Percentiles rank a stretch among this genome's conserved stretches.
Conservation (phyloP, 2,888 invertebrate species). For the Drosophila maculinotata region DNA sequence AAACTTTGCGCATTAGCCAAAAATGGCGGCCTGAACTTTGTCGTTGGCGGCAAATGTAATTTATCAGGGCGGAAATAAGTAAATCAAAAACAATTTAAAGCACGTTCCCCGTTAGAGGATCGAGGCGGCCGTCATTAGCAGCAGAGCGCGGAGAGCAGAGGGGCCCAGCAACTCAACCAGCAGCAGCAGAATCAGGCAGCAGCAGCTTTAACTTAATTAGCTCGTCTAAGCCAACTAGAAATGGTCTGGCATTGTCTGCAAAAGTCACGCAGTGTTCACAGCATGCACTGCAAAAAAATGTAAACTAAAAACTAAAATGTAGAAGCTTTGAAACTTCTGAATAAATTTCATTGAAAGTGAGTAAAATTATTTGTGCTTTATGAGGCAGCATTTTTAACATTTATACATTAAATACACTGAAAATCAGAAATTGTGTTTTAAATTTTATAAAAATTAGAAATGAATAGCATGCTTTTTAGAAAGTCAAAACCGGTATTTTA, state of each 20-base stretch:
- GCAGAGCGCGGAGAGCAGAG: conserved; percentile 22
- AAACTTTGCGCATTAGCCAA: conserved; percentile 75
- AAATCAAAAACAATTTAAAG: conserved; percentile 81
- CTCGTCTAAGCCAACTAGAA: conserved; percentile 64
- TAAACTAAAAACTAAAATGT: not conserved
- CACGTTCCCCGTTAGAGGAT: conserved; percentile 33
- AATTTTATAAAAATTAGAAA: too few species aligned
- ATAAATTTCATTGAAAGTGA: too few species aligned
- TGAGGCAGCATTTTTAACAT: too few species aligned
- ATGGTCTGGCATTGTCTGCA: conserved; percentile 66
- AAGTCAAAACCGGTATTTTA: too few species aligned
- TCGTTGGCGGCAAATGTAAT: conserved; percentile 75
- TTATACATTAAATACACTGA: too few species aligned
- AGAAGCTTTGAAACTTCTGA: too few species aligned
- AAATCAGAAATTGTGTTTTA: too few species aligned
- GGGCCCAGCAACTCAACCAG: conserved; percentile 15
- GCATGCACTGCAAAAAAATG: not conserved
- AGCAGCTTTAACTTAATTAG: conserved; percentile 74
- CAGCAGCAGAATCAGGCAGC: conserved; percentile 18
- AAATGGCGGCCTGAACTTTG: conserved; percentile 70
- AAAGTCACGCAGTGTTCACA: conserved; percentile 64
- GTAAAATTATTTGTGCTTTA: too few species aligned
- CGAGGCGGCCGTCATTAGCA: conserved; percentile 43
- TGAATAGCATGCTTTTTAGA: too few species aligned
- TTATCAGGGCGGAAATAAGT: conserved; percentile 80